Evolutionary conservation across 2,888 invertebrate genomes (phyloP).

Genomic region (Isoperla grammatica): DNA sequence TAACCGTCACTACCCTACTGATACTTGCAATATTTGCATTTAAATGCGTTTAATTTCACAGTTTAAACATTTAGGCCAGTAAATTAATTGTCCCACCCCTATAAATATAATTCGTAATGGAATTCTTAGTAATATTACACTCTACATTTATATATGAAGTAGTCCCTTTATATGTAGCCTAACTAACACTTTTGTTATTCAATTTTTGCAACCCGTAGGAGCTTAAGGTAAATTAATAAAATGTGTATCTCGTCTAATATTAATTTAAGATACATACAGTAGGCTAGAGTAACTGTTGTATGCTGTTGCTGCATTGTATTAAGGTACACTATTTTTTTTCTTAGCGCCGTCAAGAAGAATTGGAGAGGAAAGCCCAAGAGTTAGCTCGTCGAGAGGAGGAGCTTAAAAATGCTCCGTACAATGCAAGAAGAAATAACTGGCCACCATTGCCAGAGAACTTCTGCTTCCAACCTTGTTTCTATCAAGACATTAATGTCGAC

Average conservation of each 20-base stretch:
- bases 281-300: slow-evolving; percentile 7
- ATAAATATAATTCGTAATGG: too few species aligned
- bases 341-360: slow-evolving; percentile 79
- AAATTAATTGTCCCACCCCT: too few species aligned
- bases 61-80: too few species aligned
- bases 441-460: slow-evolving; percentile 92
- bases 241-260: neutral
- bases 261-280: slow-evolving; percentile 4
- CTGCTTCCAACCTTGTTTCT: slow-evolving; percentile 96
- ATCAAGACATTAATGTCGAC: slow-evolving; percentile 98
- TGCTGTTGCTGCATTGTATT: slow-evolving; percentile 1
- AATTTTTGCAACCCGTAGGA: slow-evolving; percentile 4
- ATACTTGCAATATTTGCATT: too few species aligned
- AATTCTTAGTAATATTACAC: too few species aligned
- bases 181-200: neutral
- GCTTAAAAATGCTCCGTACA: slow-evolving; percentile 53
- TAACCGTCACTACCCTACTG: too few species aligned
- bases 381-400: slow-evolving; percentile 84
- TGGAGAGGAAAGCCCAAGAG: slow-evolving; percentile 88
- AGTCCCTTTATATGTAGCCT: too few species aligned
- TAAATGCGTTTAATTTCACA: too few species aligned
- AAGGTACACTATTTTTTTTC: slow-evolving; percentile 29
- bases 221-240: neutral
- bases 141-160: too few species aligned
- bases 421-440: slow-evolving; percentile 88